Conservation (phyloP, 1,140 invertebrate species). For the Globodera ellingtonae region DNA sequence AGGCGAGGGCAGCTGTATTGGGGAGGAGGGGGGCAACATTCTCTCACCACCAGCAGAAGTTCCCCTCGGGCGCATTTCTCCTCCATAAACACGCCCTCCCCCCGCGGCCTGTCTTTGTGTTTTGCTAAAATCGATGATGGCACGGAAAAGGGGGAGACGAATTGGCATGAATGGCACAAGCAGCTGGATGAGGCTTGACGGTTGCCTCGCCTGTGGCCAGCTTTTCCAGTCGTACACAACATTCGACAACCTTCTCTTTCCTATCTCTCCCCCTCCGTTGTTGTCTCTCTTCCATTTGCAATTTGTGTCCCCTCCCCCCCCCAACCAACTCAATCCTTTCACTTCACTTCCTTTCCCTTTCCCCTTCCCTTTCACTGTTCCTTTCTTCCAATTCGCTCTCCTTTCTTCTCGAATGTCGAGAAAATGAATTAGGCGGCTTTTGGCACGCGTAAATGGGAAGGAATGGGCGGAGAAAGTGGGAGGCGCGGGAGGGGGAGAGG, state of each 20-base stretch:
- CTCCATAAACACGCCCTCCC: background rate
- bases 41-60: background rate
- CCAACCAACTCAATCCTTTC: background rate
- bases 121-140: background rate
- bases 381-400: background rate
- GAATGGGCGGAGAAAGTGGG: background rate
- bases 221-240: background rate
- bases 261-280: background rate
- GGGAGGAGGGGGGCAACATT: too few species aligned
- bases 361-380: background rate
- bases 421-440: conserved; percentile 4
- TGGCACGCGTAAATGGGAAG: background rate
- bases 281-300: too few species aligned
- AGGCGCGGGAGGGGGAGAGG: background rate
- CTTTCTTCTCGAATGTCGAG: background rate
- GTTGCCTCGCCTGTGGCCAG: too few species aligned
- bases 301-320: too few species aligned
- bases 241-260: background rate
- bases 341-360: background rate
- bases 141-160: background rate
- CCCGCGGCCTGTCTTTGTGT: background rate
- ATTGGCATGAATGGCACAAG: background rate
- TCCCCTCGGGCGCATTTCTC: background rate
- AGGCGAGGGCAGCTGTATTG: background rate
- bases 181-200: background rate